Base-by-base conservation (phyloP, 2,888 invertebrate genomes). In the Lamellibrachia columna region DNA sequence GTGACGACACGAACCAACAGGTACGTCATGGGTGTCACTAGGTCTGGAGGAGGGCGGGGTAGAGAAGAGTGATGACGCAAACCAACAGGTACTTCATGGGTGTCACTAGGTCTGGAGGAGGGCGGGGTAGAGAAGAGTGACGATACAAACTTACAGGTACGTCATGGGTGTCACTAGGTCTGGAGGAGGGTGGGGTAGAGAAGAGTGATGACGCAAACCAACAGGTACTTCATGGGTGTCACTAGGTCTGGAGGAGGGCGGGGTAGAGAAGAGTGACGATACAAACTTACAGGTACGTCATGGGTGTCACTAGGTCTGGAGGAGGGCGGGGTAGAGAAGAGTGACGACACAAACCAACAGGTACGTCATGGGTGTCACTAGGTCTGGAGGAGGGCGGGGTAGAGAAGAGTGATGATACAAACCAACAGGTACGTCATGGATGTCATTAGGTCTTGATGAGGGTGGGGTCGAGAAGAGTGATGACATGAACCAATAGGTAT, bases 171-270 rank as follows among this genome's bases (percentile, higher is more conserved):
- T 7, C 58, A 58, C 58, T 58, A 58, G 58, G 58, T 58, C 97
- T 99, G 94, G 98, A 99, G 93, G 99, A 99, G 97, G 98, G 99
- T 92, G 99, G 99, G 0, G 98, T 99, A 0, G 98, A 98, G 95
- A 97, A 98, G 53, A 98, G 97, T 94, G 98, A 98, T 95, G 98
- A 98, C 92, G 97, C 98, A 3, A 99, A 99, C 96, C 98, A 98
- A 95, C 98, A 98, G 96, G 97, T 97, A 60, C 93, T 94, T 28
- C 28, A 15, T 60, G 22, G 15, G 3, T 60, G 60, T 60, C 60
- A 60, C 60, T 60, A 60, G 60, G 22, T 60, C 97, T 99, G 94
- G 98, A 99, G 93, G 99, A 99, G 97, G 98, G 99, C 92, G 99
- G 99, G 0, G 98, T 99, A 0, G 98, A 98, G 95, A 97, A 98